These are phyloP conservation scores for Diuraphis noxia DNA, from an alignment of 1,140 invertebrate genomes.

Conservation along the genomic window DNA sequence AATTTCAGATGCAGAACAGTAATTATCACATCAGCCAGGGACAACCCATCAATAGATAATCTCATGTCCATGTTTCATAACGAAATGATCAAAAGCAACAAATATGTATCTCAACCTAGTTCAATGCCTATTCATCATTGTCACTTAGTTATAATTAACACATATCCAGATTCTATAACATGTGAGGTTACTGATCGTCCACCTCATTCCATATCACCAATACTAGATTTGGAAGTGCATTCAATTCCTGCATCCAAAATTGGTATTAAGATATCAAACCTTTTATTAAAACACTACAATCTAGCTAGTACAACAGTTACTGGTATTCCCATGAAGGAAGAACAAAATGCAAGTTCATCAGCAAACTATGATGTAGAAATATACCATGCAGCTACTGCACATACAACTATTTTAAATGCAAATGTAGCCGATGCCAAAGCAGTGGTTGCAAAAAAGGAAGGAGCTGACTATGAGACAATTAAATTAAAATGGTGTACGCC, in stretches of 20 bases:
- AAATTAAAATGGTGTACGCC: conserved; percentile 96
- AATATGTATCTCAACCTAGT: conserved; percentile 68
- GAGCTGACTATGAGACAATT: conserved; percentile 73
- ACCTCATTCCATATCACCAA: conserved; percentile 66
- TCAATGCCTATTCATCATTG: conserved; percentile 78
- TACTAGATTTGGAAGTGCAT: conserved; percentile 62
- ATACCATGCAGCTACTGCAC: conserved; percentile 82
- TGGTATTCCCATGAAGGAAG: conserved; percentile 99
- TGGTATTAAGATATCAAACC: conserved; percentile 71
- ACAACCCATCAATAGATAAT: conserved; percentile 79
- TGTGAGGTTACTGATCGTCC: conserved; percentile 43
- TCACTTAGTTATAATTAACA: conserved; percentile 86
- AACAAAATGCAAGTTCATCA: conserved; percentile 96
- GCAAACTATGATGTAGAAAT: conserved; percentile 98
- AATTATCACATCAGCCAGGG: conserved; percentile 83
- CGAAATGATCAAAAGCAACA: conserved; percentile 78
- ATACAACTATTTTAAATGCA: conserved; percentile 75
- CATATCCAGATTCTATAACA: conserved; percentile 71
- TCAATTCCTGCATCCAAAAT: conserved; percentile 63
- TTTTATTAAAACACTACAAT: conserved; percentile 84
- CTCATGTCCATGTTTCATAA: conserved; percentile 83
- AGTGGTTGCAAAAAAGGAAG: conserved; percentile 65
- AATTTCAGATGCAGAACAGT: conserved; percentile 75
- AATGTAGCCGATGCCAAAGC: conserved; percentile 58
- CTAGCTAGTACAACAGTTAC: conserved; percentile 95